These are phyloP conservation scores for Boulengeromyrus knoepffleri DNA, from an alignment of 2,113 vertebrate genomes.

Conservation along the genomic window DNA sequence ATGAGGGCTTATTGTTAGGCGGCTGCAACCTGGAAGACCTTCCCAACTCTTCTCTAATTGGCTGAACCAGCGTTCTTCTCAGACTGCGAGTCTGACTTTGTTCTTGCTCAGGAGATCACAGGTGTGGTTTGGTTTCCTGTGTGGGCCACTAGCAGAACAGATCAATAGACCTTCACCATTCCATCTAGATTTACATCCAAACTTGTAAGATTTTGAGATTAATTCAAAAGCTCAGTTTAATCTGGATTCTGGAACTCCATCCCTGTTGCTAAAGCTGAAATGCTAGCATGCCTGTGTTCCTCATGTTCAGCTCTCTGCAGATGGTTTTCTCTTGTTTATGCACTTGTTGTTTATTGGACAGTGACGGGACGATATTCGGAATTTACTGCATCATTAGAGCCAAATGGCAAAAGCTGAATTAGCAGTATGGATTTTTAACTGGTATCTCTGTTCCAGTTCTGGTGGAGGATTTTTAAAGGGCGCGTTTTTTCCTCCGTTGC, in stretches of 20 bases:
- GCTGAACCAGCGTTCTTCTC: neutral
- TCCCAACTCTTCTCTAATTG: neutral
- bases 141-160: conserved; percentile 28
- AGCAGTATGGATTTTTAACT: neutral
- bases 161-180: neutral
- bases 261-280: neutral
- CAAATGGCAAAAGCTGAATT: neutral
- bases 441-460: neutral
- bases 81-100: neutral
- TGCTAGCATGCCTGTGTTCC: neutral
- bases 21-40: neutral
- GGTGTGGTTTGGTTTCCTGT: conserved; percentile 18
- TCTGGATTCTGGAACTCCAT: neutral
- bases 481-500: neutral
- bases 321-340: neutral
- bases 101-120: neutral
- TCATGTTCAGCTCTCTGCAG: neutral
- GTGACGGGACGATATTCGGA: no score
- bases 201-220: neutral
- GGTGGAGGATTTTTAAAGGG: neutral
- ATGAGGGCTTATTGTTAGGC: neutral
- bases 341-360: neutral
- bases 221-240: neutral
- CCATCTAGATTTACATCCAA: neutral
- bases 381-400: neutral